Conservation (phyloP, 2,888 invertebrate species). For the Eretmocerus hayati region DNA sequence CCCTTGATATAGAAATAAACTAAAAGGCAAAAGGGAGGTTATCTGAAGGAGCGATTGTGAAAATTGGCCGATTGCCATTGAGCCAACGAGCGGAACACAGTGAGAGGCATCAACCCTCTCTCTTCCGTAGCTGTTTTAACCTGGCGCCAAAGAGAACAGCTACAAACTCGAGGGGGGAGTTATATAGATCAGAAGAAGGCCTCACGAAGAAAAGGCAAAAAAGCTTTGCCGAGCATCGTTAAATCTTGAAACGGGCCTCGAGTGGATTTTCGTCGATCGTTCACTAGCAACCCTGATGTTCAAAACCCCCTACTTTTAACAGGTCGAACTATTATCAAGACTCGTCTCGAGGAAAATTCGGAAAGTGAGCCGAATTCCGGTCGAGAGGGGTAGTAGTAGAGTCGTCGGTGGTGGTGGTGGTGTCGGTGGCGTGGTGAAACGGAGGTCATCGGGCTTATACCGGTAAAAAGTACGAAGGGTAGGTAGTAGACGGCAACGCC, state of each 20-base stretch:
- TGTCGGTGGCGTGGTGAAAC: neutral
- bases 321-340: slow-evolving; percentile 5
- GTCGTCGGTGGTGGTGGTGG: too few species aligned
- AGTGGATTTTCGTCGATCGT: slow-evolving; percentile 20
- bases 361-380: slow-evolving; percentile 22
- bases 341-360: slow-evolving; percentile 9
- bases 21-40: neutral
- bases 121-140: too few species aligned
- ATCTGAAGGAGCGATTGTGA: slow-evolving; percentile 2
- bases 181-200: too few species aligned
- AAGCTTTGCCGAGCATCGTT: slow-evolving; percentile 3
- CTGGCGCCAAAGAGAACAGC: too few species aligned
- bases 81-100: neutral
- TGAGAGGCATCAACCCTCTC: too few species aligned
- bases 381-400: slow-evolving; percentile 19
- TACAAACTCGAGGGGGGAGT: too few species aligned
- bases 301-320: too few species aligned
- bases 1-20: too few species aligned
- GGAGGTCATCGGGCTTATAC: slow-evolving; percentile 16
- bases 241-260: slow-evolving; percentile 12
- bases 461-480: neutral
- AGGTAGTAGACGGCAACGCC: neutral
- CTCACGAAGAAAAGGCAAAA: neutral
- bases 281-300: too few species aligned
- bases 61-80: slow-evolving; percentile 16